Evolutionary conservation across 2,888 invertebrate species (phyloP), one percentile per base, ranked within the genome.

Genomic region (Platycheirus albimanus): DNA sequence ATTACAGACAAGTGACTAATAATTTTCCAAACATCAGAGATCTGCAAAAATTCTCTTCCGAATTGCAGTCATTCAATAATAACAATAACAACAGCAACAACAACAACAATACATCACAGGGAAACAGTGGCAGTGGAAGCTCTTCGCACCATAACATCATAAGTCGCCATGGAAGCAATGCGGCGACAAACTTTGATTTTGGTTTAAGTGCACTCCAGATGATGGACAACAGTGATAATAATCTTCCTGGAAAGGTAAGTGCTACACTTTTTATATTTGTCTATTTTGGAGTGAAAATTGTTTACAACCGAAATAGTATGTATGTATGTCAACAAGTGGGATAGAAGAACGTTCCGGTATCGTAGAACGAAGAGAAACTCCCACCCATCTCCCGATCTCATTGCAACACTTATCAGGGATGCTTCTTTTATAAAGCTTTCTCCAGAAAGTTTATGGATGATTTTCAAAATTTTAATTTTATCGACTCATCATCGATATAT

Each of bases 21-120:
- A 86, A 86, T 69, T 86, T 84, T 64, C 74, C 81, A 61, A 86
- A 81, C 33, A 85, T 86, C 67, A 85, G 86, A 80, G 86, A 85
- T 69, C 66, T 86, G 30, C 84, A 84, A 20, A 86, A 87, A 64
- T 61, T 86, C 36, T 69, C 86, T 20, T 58, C 86, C 47, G 84
- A 86, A 71, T 58, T 86, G 67, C 85, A 84, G 77, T 81, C 76
- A 19, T 83, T 84, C 63, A 85, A 75, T 56, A 85, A 74, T 58
- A 75, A 43, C 10, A 80, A 79, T 61, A 81, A 76, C 61, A 85
- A 66, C n/a, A n/a, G n/a, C n/a, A 75, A 43, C 10, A 80, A 79
- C 56, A 81, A 76, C 61, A 85, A 66, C 54, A 85, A 69, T 52
- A 79, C 69, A 81, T 71, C 85, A 67, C 81, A 85, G 17, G 66